These are phyloP conservation scores for Homarus americanus DNA, from an alignment of 1,140 invertebrate genomes.

Conservation along the genomic window DNA sequence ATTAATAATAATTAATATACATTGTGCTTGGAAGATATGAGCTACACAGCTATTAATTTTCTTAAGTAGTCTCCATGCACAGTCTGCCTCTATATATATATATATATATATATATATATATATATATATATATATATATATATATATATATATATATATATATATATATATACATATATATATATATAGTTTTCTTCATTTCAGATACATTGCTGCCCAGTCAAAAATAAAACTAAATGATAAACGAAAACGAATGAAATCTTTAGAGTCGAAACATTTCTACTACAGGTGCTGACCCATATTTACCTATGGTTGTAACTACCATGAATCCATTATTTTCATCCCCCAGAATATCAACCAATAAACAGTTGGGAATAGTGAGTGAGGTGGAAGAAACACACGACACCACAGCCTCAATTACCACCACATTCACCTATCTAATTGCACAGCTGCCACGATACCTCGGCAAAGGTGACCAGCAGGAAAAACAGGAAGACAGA, in stretches of 20 bases:
- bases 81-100: not conserved
- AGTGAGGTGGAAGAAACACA: not conserved
- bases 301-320: no score
- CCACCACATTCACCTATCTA: not conserved
- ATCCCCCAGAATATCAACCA: no score
- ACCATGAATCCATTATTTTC: no score
- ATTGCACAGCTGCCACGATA: not conserved
- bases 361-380: not conserved
- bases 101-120: slow-evolving; percentile 18
- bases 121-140: slow-evolving; percentile 25
- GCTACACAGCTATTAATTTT: not conserved
- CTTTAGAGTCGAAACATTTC: no score
- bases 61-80: not conserved
- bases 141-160: slow-evolving; percentile 32
- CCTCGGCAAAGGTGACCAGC: not conserved
- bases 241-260: no score
- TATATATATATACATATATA: slow-evolving; percentile 4
- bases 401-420: slow-evolving; percentile 19
- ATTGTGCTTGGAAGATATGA: not conserved
- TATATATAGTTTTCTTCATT: no score
- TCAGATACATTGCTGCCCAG: no score
- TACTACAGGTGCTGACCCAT: no score
- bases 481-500: no score
- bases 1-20: not conserved
- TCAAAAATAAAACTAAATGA: no score